Evolutionary conservation across 2,113 vertebrate genomes (phyloP), one percentile per base, ranked within the genome.

Genomic region (Xenopus borealis): DNA sequence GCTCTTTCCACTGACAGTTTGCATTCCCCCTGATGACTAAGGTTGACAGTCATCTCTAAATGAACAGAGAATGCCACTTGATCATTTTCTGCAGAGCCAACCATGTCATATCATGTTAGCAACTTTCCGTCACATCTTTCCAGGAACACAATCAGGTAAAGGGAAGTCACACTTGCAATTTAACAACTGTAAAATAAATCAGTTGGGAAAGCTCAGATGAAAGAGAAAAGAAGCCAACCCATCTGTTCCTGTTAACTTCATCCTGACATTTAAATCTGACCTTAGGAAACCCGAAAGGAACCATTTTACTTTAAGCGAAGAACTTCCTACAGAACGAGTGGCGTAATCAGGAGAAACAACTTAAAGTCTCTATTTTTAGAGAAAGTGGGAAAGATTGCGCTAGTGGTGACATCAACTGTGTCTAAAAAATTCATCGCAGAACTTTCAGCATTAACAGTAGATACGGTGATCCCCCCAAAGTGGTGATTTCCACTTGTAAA

Each of bases 101-200:
- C 72, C 64, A 50, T 75, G 72, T 75, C 66, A 75, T 67, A 61
- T 75, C 64, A 67, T 61, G 72, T 75, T 75, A 67, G 72, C 64
- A 61, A 75, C 64, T 75, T 67, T 67, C 72, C 64, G 23, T 75
- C 72, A 67, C 63, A 61, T 61, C 55, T 55, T 67, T 75, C 72
- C 40, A 75, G 72, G 72, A 75, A 75, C 64, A 50, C 44, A 75
- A 75, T 75, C 72, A 75, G 72, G 72, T 67, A 59, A 27, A 67
- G 55, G 58, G 61, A 75, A 75, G 72, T 75, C 58, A 75, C 72
- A 75, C 72, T 67, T 75, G 66, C 72, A 75, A 75, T 75, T 75
- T 75, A 75, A 75, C 72, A 75, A 75, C 64, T 75, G 72, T 65
- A 75, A 67, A 75, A 75, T 67, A 75, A 75, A 75, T 75, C 72